A percentile compares a stretch with the other conserved stretches of the same genome.
These are phyloP conservation scores for Dexiosoma caninum DNA, from an alignment of 2,888 invertebrate genomes.

Conservation along the genomic window DNA sequence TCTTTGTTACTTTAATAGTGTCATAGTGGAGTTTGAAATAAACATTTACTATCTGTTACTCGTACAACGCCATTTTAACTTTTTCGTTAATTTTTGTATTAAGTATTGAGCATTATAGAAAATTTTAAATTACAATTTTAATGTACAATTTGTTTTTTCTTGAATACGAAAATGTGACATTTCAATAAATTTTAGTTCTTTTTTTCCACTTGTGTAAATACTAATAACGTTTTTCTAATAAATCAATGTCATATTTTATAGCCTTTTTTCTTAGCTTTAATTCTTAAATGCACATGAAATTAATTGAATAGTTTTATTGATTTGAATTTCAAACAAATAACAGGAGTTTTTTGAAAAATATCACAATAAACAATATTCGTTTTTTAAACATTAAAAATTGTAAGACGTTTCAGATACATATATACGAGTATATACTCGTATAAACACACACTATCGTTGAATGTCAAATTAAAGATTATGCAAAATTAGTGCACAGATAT, in stretches of 20 bases:
- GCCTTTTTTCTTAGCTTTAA: neutral
- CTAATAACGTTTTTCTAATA: slow-evolving; percentile 36
- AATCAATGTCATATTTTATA: slow-evolving; percentile 51
- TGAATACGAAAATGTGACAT: slow-evolving; percentile 38
- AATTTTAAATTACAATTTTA: slow-evolving; percentile 27
- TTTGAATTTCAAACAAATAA: slow-evolving; percentile 33
- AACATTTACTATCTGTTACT: slow-evolving; percentile 35
- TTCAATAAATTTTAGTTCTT: slow-evolving; percentile 42
- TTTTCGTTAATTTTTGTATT: slow-evolving; percentile 26
- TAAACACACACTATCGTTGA: neutral
- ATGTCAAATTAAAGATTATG: neutral
- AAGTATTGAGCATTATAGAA: slow-evolving; percentile 36
- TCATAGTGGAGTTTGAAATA: slow-evolving; percentile 14
- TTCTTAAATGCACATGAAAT: slow-evolving; percentile 31
- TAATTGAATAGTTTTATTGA: slow-evolving; percentile 39
- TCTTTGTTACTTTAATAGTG: slow-evolving; percentile 40
- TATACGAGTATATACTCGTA: no score
- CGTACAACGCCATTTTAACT: slow-evolving; percentile 59
- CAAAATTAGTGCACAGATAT: neutral
- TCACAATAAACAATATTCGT: neutral
- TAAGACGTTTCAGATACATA: neutral
- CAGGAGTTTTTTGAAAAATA: slow-evolving; percentile 13
- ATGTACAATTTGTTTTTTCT: neutral
- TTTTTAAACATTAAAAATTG: neutral
- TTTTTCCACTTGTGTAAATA: slow-evolving; percentile 21